Percentiles rank a stretch among this genome's conserved stretches.
phyloP scores from a whole-genome alignment of 2,113 vertebrate species.

The Larimichthys polyactis region DNA sequence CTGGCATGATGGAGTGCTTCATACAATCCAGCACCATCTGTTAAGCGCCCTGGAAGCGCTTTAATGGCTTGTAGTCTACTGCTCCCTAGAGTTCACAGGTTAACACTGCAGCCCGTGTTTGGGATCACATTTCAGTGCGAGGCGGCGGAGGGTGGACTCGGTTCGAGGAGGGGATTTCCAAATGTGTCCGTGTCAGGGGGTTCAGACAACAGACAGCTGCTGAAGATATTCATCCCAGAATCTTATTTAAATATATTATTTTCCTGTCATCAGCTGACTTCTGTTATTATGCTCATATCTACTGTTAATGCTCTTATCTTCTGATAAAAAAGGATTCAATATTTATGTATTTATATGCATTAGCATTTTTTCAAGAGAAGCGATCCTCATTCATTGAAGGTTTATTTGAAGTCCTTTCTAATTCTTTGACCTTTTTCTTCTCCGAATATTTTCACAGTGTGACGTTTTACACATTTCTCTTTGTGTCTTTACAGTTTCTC shows the following conservation, averaged over 20 bases:
- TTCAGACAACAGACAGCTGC: background rate
- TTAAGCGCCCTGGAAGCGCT: background rate
- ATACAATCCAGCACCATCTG: constrained; percentile 36
- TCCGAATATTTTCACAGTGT: no score
- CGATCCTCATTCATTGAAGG: no score
- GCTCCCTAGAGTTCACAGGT: constrained; percentile 58
- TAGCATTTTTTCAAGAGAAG: no score
- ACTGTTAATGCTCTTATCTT: background rate
- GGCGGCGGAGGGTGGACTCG: background rate
- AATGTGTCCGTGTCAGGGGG: background rate
- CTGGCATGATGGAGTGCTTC: constrained; percentile 53
- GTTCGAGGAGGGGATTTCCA: background rate
- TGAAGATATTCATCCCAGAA: background rate
- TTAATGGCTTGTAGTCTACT: constrained; percentile 66
- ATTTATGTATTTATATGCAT: no score
- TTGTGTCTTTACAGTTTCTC: no score
- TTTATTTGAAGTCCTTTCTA: no score
- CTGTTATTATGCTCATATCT: background rate
- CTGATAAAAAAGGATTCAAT: no score
- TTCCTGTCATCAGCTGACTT: background rate
- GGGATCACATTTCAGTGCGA: background rate
- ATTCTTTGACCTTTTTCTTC: no score
- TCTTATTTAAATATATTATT: no score
- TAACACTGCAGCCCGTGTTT: constrained; percentile 45
- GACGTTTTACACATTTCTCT: no score